These are phyloP conservation scores for Rhea pennata DNA, from an alignment of 2,113 vertebrate genomes.

Conservation along the genomic window DNA sequence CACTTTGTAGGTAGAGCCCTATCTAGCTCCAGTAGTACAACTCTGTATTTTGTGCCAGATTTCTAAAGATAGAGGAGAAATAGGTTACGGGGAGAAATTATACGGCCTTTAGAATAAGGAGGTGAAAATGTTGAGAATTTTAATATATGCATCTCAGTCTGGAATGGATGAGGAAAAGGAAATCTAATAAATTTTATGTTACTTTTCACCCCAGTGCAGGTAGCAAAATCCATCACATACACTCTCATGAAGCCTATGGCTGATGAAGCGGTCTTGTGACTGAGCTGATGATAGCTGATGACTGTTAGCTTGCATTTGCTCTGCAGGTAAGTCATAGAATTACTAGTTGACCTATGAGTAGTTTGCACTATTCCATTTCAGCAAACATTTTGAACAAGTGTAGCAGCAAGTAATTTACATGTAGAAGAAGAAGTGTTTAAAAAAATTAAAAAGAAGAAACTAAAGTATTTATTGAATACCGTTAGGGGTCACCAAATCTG, in stretches of 20 bases:
- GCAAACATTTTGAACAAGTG: not conserved
- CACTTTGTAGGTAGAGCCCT: not conserved
- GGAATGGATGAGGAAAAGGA: not conserved
- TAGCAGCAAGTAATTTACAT: not conserved
- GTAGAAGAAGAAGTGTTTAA: not conserved
- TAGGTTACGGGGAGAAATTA: not conserved
- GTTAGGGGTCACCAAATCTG: not conserved
- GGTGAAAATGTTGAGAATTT: not conserved
- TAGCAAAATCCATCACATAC: not conserved
- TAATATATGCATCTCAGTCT: not conserved
- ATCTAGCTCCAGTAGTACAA: not conserved
- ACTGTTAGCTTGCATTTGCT: not conserved
- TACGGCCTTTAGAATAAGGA: not conserved
- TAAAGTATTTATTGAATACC: not conserved
- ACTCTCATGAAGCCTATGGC: not conserved
- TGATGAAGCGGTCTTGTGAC: not conserved
- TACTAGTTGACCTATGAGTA: not conserved
- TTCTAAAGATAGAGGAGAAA: not conserved
- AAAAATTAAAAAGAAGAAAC: not conserved
- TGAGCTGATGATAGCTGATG: not conserved
- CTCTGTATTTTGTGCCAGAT: not conserved
- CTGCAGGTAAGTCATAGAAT: not conserved
- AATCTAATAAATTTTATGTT: constrained; percentile 28
- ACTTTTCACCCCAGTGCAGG: not conserved
- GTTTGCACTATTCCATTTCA: not conserved